A percentile compares a stretch with the other conserved stretches of the same genome.
These are phyloP conservation scores for Eilema griseolum DNA, from an alignment of 2,888 invertebrate species.

Conservation along the genomic window DNA sequence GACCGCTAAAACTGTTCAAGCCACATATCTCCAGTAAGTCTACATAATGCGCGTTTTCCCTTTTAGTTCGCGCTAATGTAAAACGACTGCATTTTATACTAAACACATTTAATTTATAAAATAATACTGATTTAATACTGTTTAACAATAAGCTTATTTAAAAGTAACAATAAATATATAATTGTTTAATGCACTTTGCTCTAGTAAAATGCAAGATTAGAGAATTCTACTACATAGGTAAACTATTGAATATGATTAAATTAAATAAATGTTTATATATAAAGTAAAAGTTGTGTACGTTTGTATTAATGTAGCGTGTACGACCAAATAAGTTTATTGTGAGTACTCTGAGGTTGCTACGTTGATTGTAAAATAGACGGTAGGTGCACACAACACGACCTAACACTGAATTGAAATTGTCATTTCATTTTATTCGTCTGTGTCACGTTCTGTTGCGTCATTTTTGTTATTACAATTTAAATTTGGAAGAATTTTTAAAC, in stretches of 20 bases:
- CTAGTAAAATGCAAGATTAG: slow-evolving; percentile 63
- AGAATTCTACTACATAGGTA: slow-evolving; percentile 62
- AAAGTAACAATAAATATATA: slow-evolving; percentile 46
- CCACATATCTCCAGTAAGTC: slow-evolving; percentile 58
- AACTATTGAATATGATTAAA: slow-evolving; percentile 57
- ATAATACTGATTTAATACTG: slow-evolving; percentile 48
- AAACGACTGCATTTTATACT: slow-evolving; percentile 68
- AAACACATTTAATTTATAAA: slow-evolving; percentile 48
- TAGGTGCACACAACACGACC: slow-evolving; percentile 67
- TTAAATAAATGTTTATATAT: slow-evolving; percentile 71
- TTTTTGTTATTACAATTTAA: slow-evolving; percentile 45
- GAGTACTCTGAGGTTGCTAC: slow-evolving; percentile 57
- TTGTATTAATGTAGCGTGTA: slow-evolving; percentile 72
- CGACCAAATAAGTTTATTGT: slow-evolving; percentile 70
- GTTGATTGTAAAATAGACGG: slow-evolving; percentile 58
- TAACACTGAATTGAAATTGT: slow-evolving; percentile 53
- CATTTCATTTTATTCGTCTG: slow-evolving; percentile 48
- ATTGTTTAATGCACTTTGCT: slow-evolving; percentile 70
- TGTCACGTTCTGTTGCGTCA: slow-evolving; percentile 64
- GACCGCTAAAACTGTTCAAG: slow-evolving; percentile 31
- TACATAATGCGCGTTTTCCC: slow-evolving; percentile 38
- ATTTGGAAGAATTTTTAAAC: slow-evolving; percentile 46
- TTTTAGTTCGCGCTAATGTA: slow-evolving; percentile 56
- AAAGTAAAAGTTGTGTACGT: slow-evolving; percentile 71
- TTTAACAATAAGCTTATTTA: slow-evolving; percentile 50